Evolutionary conservation across 1,140 invertebrate species (phyloP).

Genomic region (Drosophila yakuba): DNA sequence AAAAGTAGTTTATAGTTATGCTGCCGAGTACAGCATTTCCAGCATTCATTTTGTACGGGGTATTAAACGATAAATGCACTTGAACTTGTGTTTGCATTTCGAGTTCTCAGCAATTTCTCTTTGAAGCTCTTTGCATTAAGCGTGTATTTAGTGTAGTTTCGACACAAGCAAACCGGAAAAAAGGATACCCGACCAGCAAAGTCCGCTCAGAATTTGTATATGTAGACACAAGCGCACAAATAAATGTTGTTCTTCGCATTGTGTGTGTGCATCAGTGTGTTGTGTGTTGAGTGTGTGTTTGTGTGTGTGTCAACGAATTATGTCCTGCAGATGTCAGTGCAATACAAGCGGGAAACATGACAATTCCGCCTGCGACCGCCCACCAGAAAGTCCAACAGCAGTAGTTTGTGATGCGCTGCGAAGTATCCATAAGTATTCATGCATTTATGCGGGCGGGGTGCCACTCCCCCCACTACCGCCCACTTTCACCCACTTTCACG

Average conservation of each 20-base stretch:
- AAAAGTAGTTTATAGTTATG: too few species aligned
- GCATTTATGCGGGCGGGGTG: constrained; percentile 58
- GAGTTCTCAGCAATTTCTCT: constrained; percentile 16
- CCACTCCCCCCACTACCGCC: neutral
- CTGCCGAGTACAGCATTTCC: neutral
- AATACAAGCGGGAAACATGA: constrained; percentile 73
- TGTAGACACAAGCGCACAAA: constrained; percentile 22
- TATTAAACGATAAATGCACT: constrained; percentile 9
- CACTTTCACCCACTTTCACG: neutral
- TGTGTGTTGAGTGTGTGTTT: constrained; percentile 30
- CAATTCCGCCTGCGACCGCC: constrained; percentile 46
- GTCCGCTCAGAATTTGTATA: constrained; percentile 40
- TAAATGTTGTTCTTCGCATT: constrained; percentile 36
- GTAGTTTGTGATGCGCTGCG: constrained; percentile 58
- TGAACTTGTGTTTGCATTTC: constrained; percentile 5
- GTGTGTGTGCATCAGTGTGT: constrained; percentile 7
- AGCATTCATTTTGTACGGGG: neutral
- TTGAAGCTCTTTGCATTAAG: constrained; percentile 31
- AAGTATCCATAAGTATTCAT: constrained; percentile 71
- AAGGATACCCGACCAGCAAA: constrained; percentile 39
- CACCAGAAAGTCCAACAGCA: constrained; percentile 36
- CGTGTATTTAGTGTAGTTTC: constrained; percentile 54
- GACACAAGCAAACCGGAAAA: constrained; percentile 43
- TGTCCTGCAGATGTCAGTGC: constrained; percentile 75
- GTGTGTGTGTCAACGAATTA: constrained; percentile 64